Conservation (phyloP, 2,888 invertebrate genomes). For the Cistogaster globosa region DNA sequence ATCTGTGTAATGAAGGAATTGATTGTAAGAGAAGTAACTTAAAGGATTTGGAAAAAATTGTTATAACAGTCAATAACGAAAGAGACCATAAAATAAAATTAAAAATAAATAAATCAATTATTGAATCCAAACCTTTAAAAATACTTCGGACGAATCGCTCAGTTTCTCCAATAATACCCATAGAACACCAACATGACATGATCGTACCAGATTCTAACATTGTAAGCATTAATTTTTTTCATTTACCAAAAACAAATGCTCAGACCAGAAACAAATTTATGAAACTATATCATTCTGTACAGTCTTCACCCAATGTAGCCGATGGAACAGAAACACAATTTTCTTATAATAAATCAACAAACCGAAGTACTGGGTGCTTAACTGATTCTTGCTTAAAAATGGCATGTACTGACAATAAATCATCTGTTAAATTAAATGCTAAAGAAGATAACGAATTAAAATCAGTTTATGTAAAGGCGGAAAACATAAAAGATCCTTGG, state of each 20-base stretch:
- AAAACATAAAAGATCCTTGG: slow-evolving; percentile 78
- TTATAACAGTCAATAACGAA: slow-evolving; percentile 75
- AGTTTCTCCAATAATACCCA: slow-evolving; percentile 77
- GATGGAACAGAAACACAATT: slow-evolving; percentile 77
- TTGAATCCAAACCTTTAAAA: slow-evolving; percentile 76
- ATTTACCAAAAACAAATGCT: slow-evolving; percentile 25
- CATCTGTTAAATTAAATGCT: slow-evolving; percentile 1
- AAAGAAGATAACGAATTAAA: neutral
- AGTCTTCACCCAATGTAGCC: slow-evolving; percentile 81
- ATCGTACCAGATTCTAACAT: slow-evolving; percentile 77
- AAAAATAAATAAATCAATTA: slow-evolving; percentile 77
- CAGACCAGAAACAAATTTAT: neutral
- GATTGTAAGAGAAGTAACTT: slow-evolving; percentile 8
- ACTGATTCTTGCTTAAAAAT: slow-evolving; percentile 83
- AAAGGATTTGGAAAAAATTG: neutral
- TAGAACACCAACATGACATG: slow-evolving; percentile 77
- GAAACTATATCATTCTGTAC: slow-evolving; percentile 80
- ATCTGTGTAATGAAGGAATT: neutral
- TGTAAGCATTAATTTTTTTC: slow-evolving; percentile 76
- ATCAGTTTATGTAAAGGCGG: neutral
- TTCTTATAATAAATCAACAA: slow-evolving; percentile 76
- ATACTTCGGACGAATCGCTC: slow-evolving; percentile 76
- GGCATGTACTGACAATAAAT: slow-evolving; percentile 72
- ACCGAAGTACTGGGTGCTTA: slow-evolving; percentile 80
- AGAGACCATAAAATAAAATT: slow-evolving; percentile 64